Evolutionary conservation across 2,888 invertebrate species (phyloP), one percentile per base, ranked within the genome.

Genomic region (Brachylomia viminalis): DNA sequence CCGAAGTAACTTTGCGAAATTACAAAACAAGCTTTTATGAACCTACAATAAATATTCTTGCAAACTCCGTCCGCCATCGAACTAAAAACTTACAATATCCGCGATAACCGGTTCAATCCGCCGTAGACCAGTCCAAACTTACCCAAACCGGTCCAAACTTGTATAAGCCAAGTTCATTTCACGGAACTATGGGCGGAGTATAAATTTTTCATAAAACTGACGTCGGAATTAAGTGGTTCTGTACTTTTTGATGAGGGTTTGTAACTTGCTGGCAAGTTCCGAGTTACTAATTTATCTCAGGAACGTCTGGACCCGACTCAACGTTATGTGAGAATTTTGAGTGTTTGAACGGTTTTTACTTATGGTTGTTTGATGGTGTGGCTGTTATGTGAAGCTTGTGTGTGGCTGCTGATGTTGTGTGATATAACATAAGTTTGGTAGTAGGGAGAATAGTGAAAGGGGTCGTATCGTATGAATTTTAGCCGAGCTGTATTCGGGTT

Each of bases 171-270:
- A 86, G 78, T 87, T 87, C 81, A 87, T 85, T 87, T 87, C 85
- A 87, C 82, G 87, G 79, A 82, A 84, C 77, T 80, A 80, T 84
- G 86, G 77, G 54, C 65, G 80, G 64, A 77, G 82, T 88, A 89
- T 90, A 88, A 88, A 88, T 91, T 91, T 91, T 91, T 91, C 89
- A 91, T 90, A 90, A 88, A 91, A 88, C 86, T 88, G 91, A 90
- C 90, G 87, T 86, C 86, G 72, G 85, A 89, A 90, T 91, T 88
- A 91, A 91, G 88, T 86, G 89, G 86, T 89, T 87, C 87, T 85
- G 82, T 89, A 86, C 84, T 89, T 90, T 87, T 87, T 87, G 87
- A 87, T 85, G 77, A 87, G 85, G 87, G 87, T 87, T 70, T 79
- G 78, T 77, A 77, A 83, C 67, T 78, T 77, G 65, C 66, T 71